phyloP scores from a whole-genome alignment of 2,113 vertebrate genomes.

The Campylomormyrus numenius region DNA sequence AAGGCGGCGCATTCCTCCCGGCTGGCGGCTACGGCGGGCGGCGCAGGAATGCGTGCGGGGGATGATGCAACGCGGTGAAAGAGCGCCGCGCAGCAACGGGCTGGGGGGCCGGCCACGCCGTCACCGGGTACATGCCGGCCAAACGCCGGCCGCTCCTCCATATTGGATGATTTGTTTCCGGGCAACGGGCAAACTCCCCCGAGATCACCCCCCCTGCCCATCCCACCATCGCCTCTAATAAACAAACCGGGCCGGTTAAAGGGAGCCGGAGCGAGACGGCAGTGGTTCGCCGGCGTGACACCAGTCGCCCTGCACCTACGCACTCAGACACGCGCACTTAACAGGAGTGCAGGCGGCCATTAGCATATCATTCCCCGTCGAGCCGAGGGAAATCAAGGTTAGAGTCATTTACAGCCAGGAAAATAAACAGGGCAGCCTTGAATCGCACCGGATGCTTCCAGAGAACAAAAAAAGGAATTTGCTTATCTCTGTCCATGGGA shows the following conservation, averaged over 20 bases:
- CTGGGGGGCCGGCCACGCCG: constrained; percentile 15
- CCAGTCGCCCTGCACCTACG: not conserved
- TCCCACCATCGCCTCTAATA: not conserved
- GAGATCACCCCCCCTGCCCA: not conserved
- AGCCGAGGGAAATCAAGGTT: not conserved
- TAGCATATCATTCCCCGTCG: not conserved
- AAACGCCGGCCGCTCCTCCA: not conserved
- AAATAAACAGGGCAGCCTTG: not conserved
- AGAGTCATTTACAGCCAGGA: not conserved
- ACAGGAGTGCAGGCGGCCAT: not conserved
- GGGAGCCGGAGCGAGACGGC: not conserved
- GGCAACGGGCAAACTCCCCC: not conserved
- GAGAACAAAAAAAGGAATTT: not conserved
- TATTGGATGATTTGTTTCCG: not conserved
- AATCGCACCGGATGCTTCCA: not conserved
- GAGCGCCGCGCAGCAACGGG: constrained; percentile 38
- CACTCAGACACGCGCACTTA: not conserved
- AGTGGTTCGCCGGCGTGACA: not conserved
- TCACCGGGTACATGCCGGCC: not conserved
- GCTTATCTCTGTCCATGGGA: not conserved
- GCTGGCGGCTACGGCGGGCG: constrained; percentile 61
- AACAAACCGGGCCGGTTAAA: not conserved
- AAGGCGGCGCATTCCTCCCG: constrained; percentile 71
- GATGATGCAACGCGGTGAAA: constrained; percentile 58
- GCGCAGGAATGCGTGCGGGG: constrained; percentile 33